phyloP scores from a whole-genome alignment of 2,113 vertebrate genomes.

The Lichenostomus cassidix region DNA sequence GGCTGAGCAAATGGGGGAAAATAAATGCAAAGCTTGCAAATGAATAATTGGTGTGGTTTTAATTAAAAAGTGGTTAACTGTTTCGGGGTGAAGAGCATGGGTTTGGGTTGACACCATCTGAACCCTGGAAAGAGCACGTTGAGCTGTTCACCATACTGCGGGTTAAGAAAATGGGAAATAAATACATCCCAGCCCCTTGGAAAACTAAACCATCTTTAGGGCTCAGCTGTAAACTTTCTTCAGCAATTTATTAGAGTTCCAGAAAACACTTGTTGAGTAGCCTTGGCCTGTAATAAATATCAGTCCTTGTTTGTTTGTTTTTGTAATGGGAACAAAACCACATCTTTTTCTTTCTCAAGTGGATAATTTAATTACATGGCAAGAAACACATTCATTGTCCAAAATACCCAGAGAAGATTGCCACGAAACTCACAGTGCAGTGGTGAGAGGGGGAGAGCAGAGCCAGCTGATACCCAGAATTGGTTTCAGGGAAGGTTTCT shows the following conservation, averaged over 20 bases:
- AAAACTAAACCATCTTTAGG: slow-evolving; percentile 63
- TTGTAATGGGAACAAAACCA: slow-evolving; percentile 59
- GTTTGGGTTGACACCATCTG: slow-evolving; percentile 40
- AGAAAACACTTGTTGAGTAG: slow-evolving; percentile 41
- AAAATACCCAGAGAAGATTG: slow-evolving; percentile 26
- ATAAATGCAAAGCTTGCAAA: slow-evolving; percentile 58
- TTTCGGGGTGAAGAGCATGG: slow-evolving; percentile 62
- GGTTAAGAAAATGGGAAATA: slow-evolving; percentile 71
- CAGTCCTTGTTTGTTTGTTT: slow-evolving; percentile 68
- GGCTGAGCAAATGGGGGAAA: slow-evolving; percentile 59
- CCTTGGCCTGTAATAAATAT: slow-evolving; percentile 58
- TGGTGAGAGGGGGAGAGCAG: not conserved
- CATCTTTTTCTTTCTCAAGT: slow-evolving; percentile 62
- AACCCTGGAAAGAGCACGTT: slow-evolving; percentile 47
- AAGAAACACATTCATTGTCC: slow-evolving; percentile 58
- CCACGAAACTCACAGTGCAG: not conserved
- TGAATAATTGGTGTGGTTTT: slow-evolving; percentile 69
- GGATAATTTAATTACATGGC: slow-evolving; percentile 46
- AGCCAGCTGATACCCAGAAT: not conserved
- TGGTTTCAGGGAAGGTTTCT: not conserved
- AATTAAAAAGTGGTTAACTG: slow-evolving; percentile 59
- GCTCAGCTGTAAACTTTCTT: slow-evolving; percentile 57
- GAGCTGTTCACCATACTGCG: slow-evolving; percentile 40
- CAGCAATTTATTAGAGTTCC: slow-evolving; percentile 62
- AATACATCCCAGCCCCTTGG: slow-evolving; percentile 61